These are phyloP conservation scores for Phenganax marumi DNA, from an alignment of 92 coral and sea anemone genomes.

Conservation along the genomic window DNA sequence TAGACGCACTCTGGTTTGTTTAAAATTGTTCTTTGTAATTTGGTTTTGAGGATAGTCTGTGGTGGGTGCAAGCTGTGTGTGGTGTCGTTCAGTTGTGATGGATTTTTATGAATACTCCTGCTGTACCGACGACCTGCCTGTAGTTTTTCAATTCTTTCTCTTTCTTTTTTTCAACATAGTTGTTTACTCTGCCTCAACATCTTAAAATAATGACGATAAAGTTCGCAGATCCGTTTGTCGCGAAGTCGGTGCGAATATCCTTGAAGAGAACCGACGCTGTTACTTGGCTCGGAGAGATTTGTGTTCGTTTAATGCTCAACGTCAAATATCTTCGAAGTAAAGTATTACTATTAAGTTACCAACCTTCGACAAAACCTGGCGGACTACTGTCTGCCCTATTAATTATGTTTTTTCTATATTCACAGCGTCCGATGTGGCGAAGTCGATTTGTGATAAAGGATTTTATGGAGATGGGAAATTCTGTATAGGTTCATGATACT, in stretches of 20 bases:
- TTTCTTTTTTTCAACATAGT: neutral
- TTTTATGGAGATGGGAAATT: slow-evolving; percentile 23
- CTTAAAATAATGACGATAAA: neutral
- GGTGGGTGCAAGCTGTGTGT: too few species aligned
- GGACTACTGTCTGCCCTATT: too few species aligned
- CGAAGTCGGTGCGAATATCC: slow-evolving; percentile 10
- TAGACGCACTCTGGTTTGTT: slow-evolving; percentile 19
- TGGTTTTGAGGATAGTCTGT: too few species aligned
- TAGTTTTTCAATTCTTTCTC: neutral
- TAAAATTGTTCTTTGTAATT: too few species aligned
- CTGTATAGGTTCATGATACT: slow-evolving; percentile 30
- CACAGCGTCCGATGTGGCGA: neutral
- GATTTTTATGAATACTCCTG: too few species aligned
- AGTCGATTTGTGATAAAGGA: neutral
- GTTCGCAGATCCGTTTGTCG: slow-evolving; percentile 7
- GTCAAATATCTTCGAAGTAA: neutral
- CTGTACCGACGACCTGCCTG: neutral
- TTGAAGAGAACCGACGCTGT: slow-evolving; percentile 1
- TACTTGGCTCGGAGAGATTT: slow-evolving; percentile 33
- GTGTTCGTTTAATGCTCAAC: neutral
- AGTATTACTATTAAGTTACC: neutral
- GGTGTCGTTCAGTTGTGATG: too few species aligned
- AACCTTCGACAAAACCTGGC: neutral
- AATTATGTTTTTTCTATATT: too few species aligned
- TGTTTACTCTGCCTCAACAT: neutral